Base-by-base conservation (phyloP, 2,113 vertebrate species). In the Macheiramphus alcinus region DNA sequence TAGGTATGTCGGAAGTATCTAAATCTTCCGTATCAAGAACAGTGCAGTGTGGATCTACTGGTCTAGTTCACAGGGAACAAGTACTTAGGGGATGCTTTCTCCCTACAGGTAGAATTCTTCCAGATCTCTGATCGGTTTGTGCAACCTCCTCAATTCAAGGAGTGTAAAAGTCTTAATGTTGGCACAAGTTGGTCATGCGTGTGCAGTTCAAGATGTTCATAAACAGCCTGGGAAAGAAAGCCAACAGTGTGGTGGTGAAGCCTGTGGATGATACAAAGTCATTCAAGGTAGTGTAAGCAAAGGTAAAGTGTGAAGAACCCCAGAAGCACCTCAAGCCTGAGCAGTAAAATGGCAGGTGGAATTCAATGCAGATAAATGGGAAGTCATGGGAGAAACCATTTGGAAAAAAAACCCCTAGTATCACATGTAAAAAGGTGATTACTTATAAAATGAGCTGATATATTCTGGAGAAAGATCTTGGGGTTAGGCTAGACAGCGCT, bases 231-330 rank as follows among this genome's bases (percentile, higher is more conserved):
- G 25, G 25, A 78, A 80, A 86, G 50, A 40, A 3, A 92, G 20
- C 11, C 43, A 43, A 23, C 40, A 80, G 31, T 38, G 45, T 0
- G 3, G 9, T 31, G 26, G 31, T 47, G 53, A 58, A 80, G 22
- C 12, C 17, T 65, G n/a, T 12, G 32, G 38, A 8, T 59, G 21
- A 36, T 31, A 38, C 1, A 13, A 79, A 72, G 20, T n/a, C 10
- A 15, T 40, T 47, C 0, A 0, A 40, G 6, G 23, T 25, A 71
- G 6, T 3, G 9, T 31, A 72, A 80, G 72, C 3, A 74, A 68
- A 88, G 17, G 47, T 20, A 32, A 91, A 76, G 7, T 16, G 19
- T 53, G 13, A 66, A 73, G 71, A 83, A 67, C 14, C 15, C 50
- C 32, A 45, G 65, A 80, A 86, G 17, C 9, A 53, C 25, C 50